Evolutionary conservation across 2,113 vertebrate genomes (phyloP).

Genomic region (Crotalus horridus): DNA sequence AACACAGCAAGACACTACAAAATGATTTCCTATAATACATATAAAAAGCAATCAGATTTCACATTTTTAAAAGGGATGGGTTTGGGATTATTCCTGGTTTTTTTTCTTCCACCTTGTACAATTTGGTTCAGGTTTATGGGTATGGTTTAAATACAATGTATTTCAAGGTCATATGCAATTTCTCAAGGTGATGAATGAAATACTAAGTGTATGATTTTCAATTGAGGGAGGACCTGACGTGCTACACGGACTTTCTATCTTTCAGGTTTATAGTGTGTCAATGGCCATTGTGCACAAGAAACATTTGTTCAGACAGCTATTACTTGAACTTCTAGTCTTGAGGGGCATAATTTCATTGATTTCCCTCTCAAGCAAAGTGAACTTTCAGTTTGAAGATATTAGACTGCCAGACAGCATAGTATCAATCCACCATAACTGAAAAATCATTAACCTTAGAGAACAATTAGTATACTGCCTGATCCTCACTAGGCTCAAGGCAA

Average conservation of each 20-base stretch:
- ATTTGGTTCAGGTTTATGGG: accelerated
- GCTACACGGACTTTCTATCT: background rate
- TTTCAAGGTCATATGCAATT: background rate
- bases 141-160: conserved; percentile 12
- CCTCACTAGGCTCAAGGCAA: background rate
- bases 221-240: accelerated
- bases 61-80: background rate
- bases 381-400: conserved; percentile 34
- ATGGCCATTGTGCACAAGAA: accelerated
- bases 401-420: conserved; percentile 21
- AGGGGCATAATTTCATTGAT: background rate
- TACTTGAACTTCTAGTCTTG: background rate
- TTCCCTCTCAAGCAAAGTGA: conserved; percentile 3
- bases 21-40: background rate
- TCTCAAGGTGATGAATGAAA: background rate
- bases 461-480: conserved; percentile 33
- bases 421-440: conserved; percentile 15
- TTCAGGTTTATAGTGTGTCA: background rate
- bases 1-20: background rate
- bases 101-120: background rate
- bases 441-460: conserved; percentile 16
- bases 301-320: background rate
- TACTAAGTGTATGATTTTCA: background rate
- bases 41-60: background rate
- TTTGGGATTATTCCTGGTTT: background rate